phyloP scores from a whole-genome alignment of 1,140 invertebrate species.

The Latrodectus geometricus region DNA sequence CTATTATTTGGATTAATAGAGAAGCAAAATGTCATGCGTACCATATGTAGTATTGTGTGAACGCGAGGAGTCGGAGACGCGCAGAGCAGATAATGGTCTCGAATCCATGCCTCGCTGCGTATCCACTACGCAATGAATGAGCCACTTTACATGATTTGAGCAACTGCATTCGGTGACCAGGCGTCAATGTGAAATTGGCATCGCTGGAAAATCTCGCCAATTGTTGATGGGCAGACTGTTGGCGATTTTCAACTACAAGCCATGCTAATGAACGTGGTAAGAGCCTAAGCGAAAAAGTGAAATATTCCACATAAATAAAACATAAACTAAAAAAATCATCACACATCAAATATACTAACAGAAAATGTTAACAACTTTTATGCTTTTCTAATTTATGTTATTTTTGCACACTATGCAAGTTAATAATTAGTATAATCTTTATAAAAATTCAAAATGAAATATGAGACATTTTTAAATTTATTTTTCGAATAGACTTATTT shows the following conservation, averaged over 20 bases:
- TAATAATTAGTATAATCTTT: too few species aligned
- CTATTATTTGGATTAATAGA: not conserved
- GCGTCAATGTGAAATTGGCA: not conserved
- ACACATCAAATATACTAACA: too few species aligned
- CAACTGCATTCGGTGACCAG: constrained; percentile 28
- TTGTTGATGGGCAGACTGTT: constrained; percentile 33
- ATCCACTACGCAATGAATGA: constrained; percentile 25
- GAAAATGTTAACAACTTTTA: too few species aligned
- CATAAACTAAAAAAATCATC: too few species aligned
- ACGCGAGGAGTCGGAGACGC: constrained; percentile 37
- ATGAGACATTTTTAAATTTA: too few species aligned
- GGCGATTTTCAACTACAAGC: constrained; percentile 59
- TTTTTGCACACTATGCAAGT: too few species aligned
- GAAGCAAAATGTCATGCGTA: constrained; percentile 10
- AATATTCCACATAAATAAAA: constrained; percentile 11
- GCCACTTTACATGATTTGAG: constrained; percentile 48
- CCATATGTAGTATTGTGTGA: constrained; percentile 60
- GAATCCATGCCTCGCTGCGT: constrained; percentile 38
- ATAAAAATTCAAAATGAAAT: too few species aligned
- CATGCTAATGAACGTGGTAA: constrained; percentile 63
- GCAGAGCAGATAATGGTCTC: constrained; percentile 54
- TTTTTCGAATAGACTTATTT: too few species aligned
- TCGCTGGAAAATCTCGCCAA: constrained; percentile 28
- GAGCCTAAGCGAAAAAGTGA: constrained; percentile 17
- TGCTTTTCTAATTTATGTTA: too few species aligned